Base-by-base conservation (phyloP, 2,888 invertebrate species). In the Hirudinaria manillensis region DNA sequence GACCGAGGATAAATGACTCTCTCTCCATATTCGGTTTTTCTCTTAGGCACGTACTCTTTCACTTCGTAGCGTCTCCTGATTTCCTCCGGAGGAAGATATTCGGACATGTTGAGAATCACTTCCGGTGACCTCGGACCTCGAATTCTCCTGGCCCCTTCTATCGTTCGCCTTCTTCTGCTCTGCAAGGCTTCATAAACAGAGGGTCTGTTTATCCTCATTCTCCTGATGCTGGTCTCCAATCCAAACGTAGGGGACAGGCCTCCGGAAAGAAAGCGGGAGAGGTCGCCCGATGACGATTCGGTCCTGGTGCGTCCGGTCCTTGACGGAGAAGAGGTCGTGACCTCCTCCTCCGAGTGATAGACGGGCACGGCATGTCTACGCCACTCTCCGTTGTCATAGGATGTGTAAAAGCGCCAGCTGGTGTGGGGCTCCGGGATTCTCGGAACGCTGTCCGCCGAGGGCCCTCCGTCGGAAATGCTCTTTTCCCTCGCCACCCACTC, bases 351-450 rank as follows among this genome's bases (percentile, higher is more conserved):
- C 16, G 66, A 29, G 45, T 77, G 76, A 38, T 71, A 66, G 27
- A 77, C 77, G 2, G 77, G 77, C 21, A 77, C 77, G 34, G 56
- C 56, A 67, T 77, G 77, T 38, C 77, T 53, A 36, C 36, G 74
- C 77, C 77, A 77, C 68, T 77, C 77, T n/a, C 77, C 77, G 29
- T 77, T 77, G 65, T 77, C 77, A 45, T 70, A 77, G 3, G 77
- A 77, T 13, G 77, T 77, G 75, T 77, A 77, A 72, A 77, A 77
- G 61, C 75, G 68, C 77, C 77, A 77, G 53, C 77, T 77, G 51
- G 74, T 38, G 72, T 77, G 77, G 7, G 77, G 77, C 36, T 75
- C 75, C 6, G 75, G 71, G 27, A 72, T 36, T 38, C 71, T 61
- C 21, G 75, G 75, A n/a, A 68, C 32, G 21, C 55, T 38, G 45